Conservation (phyloP, 2,888 invertebrate species). For the Electrophaes corylata region DNA sequence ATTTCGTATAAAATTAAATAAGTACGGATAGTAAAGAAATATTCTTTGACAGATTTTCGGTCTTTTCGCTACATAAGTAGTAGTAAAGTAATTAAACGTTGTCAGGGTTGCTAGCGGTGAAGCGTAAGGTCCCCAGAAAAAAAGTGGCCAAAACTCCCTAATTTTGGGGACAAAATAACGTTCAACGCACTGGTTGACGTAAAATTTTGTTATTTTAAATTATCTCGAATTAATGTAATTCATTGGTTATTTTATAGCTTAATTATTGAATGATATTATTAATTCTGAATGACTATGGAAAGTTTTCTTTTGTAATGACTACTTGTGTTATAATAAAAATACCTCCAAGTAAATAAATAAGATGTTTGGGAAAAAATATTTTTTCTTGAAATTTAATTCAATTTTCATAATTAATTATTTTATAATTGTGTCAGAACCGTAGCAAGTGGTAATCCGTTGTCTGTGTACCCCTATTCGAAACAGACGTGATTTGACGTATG, state of each 20-base stretch:
- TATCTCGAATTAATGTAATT: slow-evolving; percentile 38
- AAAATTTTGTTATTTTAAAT: slow-evolving; percentile 1
- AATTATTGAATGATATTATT: slow-evolving; percentile 26
- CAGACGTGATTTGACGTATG: too few species aligned
- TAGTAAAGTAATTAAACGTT: slow-evolving; percentile 16
- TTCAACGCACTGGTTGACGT: neutral
- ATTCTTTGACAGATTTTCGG: slow-evolving; percentile 33
- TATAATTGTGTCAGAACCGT: too few species aligned
- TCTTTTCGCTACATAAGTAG: slow-evolving; percentile 22
- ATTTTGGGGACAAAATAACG: slow-evolving; percentile 16
- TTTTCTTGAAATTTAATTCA: neutral
- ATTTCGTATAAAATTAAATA: neutral
- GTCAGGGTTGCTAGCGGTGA: slow-evolving; percentile 26
- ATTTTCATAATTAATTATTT: neutral
- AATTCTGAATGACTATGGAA: slow-evolving; percentile 1
- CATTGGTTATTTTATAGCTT: slow-evolving; percentile 37
- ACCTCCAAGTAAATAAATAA: neutral
- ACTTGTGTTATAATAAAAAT: neutral
- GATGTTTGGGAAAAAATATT: neutral
- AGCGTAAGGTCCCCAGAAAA: slow-evolving; percentile 10
- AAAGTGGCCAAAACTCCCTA: slow-evolving; percentile 11
- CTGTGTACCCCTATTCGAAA: too few species aligned
- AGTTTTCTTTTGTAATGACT: neutral
- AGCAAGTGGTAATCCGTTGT: too few species aligned
- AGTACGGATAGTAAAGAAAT: neutral